Conservation (phyloP, 1,140 invertebrate species). For the Drosophila trapezifrons region DNA sequence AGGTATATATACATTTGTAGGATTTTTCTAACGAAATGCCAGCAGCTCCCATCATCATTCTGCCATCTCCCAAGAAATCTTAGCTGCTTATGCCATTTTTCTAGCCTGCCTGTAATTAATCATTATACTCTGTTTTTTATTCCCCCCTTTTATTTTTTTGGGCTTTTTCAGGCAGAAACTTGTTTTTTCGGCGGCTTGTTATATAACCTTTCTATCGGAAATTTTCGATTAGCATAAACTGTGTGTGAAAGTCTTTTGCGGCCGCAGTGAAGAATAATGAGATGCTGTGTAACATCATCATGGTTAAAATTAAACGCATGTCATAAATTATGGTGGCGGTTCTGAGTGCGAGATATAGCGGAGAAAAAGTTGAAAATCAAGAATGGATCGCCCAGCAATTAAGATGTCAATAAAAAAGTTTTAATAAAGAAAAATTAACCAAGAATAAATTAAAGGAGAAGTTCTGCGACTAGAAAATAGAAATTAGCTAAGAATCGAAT, state of each 20-base stretch:
- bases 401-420: conserved; percentile 47
- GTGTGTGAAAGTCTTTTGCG: conserved; percentile 45
- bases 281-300: conserved; percentile 63
- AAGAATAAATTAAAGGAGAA: conserved; percentile 42
- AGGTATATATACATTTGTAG: conserved; percentile 20
- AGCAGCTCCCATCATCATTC: conserved; percentile 48
- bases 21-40: conserved; percentile 67
- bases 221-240: conserved; percentile 53
- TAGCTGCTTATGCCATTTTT: conserved; percentile 74
- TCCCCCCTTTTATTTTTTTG: conserved; percentile 24
- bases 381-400: conserved; percentile 33
- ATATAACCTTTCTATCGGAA: conserved; percentile 65
- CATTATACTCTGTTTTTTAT: conserved; percentile 43
- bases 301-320: conserved; percentile 70
- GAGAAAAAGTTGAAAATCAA: conserved; percentile 45
- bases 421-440: conserved; percentile 45
- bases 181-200: conserved; percentile 54
- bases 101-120: conserved; percentile 74
- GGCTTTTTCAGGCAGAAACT: conserved; percentile 51
- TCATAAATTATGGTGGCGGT: conserved; percentile 39
- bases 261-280: conserved; percentile 22
- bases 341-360: conserved; percentile 9
- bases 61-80: conserved; percentile 43
- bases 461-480: conserved; percentile 36
- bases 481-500: conserved; percentile 32